Base-by-base conservation (phyloP, 1,140 invertebrate genomes). In the Venustaconcha ellipsiformis region DNA sequence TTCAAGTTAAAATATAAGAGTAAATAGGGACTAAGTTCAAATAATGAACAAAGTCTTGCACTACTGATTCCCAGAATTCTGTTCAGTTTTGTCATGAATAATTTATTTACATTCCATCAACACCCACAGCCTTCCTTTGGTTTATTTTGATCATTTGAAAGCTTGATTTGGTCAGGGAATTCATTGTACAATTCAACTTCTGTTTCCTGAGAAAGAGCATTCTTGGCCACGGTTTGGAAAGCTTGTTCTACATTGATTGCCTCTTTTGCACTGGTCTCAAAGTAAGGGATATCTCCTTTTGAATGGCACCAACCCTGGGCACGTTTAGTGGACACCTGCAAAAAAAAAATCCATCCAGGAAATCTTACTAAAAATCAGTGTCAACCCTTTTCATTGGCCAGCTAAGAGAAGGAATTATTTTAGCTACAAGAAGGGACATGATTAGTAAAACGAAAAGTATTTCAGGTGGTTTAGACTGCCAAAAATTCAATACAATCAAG, bases 251-350 rank as follows among this genome's bases (percentile, higher is more conserved):
- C 97, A 89, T 99, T 99, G 74, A 98, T 94, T 67, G 96, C 97
- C 90, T 99, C 97, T 92, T 99, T 99, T 83, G 98, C 98, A 91
- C 96, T 97, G 57, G 97, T 99, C 92, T 99, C 98, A 91, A 99
- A 99, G 89, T 99, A 99, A 60, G 98, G 98, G 88, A 99, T 99
- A 91, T 97, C 96, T 89, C 99, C 99, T 92, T 99, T 99, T 82
- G 93, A 95, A 90, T 98, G 95, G 92, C 98, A 99, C 98, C 98
- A 99, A 83, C 98, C 96, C 89, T 99, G 96, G 56, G 97, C 98
- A 87, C 97, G 92, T 89, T 99, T 98, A 30, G 94, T 94, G n/a
- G 96, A 97, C 26, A 98, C 95, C 93, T 95, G 84, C 48, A 70
- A 87, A 81, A 78, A 67, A 73, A 0, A n/a, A 59, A 58, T 15